These are phyloP conservation scores for Diabrotica virgifera DNA, from an alignment of 1,140 invertebrate genomes.

Conservation along the genomic window DNA sequence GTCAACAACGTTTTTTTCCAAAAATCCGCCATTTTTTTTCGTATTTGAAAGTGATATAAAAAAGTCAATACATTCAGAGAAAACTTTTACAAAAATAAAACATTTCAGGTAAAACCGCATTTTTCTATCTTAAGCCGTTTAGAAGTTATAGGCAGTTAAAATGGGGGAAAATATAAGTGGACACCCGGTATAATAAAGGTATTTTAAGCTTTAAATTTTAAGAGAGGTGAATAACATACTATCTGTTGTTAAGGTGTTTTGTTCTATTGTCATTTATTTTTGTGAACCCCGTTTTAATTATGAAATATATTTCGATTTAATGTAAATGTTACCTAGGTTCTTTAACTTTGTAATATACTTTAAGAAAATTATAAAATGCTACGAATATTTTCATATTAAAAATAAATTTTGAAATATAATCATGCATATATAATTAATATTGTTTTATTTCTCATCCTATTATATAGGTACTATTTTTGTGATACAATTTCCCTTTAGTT, in stretches of 20 bases:
- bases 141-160: no score
- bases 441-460: slow-evolving; percentile 38
- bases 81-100: no score
- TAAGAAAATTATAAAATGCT: slow-evolving; percentile 44
- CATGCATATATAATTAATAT: slow-evolving; percentile 43
- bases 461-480: neutral
- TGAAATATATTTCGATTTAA: slow-evolving; percentile 32
- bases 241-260: slow-evolving; percentile 40
- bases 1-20: no score
- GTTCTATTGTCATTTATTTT: slow-evolving; percentile 44
- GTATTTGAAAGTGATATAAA: no score
- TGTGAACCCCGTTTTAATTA: slow-evolving; percentile 35
- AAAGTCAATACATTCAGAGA: no score
- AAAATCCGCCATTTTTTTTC: no score
- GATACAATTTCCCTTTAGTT: neutral
- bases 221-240: slow-evolving; percentile 45
- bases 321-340: slow-evolving; percentile 30
- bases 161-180: no score
- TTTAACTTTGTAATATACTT: slow-evolving; percentile 42
- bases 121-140: no score
- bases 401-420: slow-evolving; percentile 47
- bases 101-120: no score
- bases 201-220: slow-evolving; percentile 46
- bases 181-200: slow-evolving; percentile 45
- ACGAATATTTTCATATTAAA: slow-evolving; percentile 49